A percentile compares a stretch with the other conserved stretches of the same genome.
Evolutionary conservation across 2,888 invertebrate genomes (phyloP).

Genomic region (Amblyteles armatorius): DNA sequence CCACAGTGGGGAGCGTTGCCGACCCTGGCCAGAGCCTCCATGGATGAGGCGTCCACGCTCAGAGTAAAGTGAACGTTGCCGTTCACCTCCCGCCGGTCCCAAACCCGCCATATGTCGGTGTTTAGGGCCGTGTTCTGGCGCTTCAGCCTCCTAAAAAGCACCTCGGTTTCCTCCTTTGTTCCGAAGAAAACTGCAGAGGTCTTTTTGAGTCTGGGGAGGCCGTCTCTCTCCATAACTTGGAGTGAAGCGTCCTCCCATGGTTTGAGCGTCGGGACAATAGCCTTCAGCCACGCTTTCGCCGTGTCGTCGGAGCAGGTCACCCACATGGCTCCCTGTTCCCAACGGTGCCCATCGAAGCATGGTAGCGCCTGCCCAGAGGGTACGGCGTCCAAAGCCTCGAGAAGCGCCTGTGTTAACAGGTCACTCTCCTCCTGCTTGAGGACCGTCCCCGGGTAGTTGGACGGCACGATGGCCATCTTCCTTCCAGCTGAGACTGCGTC

Average conservation of each 20-base stretch:
- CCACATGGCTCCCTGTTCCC: conserved; percentile 37
- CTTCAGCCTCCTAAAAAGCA: conserved; percentile 53
- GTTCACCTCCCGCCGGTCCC: conserved; percentile 53
- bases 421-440: not conserved
- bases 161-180: not conserved
- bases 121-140: conserved; percentile 63
- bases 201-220: conserved; percentile 15
- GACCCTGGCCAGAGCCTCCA: conserved; percentile 6
- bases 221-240: conserved; percentile 15
- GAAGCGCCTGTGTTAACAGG: conserved; percentile 32
- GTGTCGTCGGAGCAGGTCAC: conserved; percentile 39
- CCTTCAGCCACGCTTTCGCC: conserved; percentile 22
- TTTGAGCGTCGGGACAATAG: not conserved
- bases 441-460: not conserved
- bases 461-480: conserved; percentile 6
- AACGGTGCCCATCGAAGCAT: conserved; percentile 39
- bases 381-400: conserved; percentile 30
- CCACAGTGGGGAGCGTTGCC: conserved; percentile 33
- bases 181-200: conserved; percentile 27
- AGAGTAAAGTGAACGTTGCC: conserved; percentile 57
- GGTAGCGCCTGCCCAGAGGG: conserved; percentile 16
- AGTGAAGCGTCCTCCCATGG: conserved; percentile 15
- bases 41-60: conserved; percentile 54
- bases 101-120: conserved; percentile 63
- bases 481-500: not conserved